A percentile compares a stretch with the other conserved stretches of the same genome.
Evolutionary conservation across 2,888 invertebrate species (phyloP).

Genomic region (Drosophila hamatofila): DNA sequence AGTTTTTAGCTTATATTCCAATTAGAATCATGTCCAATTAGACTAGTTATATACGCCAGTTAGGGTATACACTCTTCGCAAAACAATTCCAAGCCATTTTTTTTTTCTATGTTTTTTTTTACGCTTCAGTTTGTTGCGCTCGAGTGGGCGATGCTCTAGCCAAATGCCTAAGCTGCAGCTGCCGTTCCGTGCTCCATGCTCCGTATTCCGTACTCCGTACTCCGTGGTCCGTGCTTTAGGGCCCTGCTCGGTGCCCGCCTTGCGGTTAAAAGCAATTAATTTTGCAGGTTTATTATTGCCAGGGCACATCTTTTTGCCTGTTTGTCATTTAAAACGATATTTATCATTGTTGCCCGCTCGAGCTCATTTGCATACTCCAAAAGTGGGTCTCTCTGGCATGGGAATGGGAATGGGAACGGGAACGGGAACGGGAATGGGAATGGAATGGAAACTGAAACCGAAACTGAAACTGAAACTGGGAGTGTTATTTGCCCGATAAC

Average conservation of each 20-base stretch:
- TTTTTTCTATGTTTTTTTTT: not conserved
- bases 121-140: not conserved
- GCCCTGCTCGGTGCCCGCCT: slow-evolving; percentile 36
- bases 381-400: slow-evolving; percentile 11
- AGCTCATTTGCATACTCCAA: slow-evolving; percentile 57
- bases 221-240: not conserved
- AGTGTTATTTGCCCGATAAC: slow-evolving; percentile 58
- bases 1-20: not conserved
- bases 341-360: slow-evolving; percentile 67
- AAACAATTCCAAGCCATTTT: no score
- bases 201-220: not conserved
- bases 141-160: slow-evolving; percentile 4
- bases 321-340: slow-evolving; percentile 75
- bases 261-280: slow-evolving; percentile 68
- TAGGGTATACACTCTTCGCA: not conserved
- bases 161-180: slow-evolving; percentile 1
- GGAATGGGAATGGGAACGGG: slow-evolving; percentile 1
- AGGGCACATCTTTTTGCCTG: slow-evolving; percentile 57
- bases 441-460: slow-evolving; percentile 6
- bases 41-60: not conserved
- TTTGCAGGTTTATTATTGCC: slow-evolving; percentile 66
- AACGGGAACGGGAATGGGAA: not conserved
- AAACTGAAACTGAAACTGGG: slow-evolving; percentile 28
- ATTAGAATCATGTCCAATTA: not conserved
- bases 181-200: not conserved